phyloP scores from a whole-genome alignment of 2,113 vertebrate genomes.

The Microcebus lehilahytsara region DNA sequence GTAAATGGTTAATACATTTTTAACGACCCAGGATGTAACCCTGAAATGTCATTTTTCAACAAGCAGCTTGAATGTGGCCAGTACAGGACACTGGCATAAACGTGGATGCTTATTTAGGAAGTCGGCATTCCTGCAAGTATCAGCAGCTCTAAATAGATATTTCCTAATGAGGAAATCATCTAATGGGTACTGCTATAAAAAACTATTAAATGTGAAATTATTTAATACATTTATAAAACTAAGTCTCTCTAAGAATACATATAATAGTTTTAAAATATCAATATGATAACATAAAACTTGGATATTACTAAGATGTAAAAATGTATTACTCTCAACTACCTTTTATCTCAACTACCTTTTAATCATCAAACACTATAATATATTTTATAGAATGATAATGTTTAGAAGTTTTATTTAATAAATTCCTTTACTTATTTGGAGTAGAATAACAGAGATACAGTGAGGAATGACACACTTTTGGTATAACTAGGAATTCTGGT shows the following conservation, averaged over 20 bases:
- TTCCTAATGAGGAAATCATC: not conserved
- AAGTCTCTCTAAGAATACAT: not conserved
- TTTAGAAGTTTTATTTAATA: constrained; percentile 66
- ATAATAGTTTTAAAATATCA: constrained; percentile 8
- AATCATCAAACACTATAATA: constrained; percentile 7
- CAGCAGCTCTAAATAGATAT: not conserved
- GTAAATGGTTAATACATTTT: not conserved
- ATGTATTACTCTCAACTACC: not conserved
- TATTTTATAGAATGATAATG: constrained; percentile 20
- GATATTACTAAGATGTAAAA: constrained; percentile 8
- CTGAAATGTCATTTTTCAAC: not conserved
- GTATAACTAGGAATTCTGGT: constrained; percentile 82
- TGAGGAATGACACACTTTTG: constrained; percentile 74
- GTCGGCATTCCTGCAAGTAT: not conserved
- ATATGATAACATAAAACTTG: not conserved
- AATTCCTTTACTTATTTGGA: constrained; percentile 76
- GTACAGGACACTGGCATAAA: not conserved
- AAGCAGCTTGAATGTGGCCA: not conserved
- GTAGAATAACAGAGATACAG: constrained; percentile 46
- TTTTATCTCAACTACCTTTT: not conserved
- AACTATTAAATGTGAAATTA: constrained; percentile 28
- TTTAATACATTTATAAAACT: not conserved
- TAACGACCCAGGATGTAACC: not conserved
- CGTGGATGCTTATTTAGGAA: not conserved
- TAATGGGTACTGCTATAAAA: not conserved